Percentiles rank a stretch among this genome's conserved stretches.
Evolutionary conservation across 64 coral and sea anemone genomes (phyloP).

Genomic region (Pocillopora verrucosa): DNA sequence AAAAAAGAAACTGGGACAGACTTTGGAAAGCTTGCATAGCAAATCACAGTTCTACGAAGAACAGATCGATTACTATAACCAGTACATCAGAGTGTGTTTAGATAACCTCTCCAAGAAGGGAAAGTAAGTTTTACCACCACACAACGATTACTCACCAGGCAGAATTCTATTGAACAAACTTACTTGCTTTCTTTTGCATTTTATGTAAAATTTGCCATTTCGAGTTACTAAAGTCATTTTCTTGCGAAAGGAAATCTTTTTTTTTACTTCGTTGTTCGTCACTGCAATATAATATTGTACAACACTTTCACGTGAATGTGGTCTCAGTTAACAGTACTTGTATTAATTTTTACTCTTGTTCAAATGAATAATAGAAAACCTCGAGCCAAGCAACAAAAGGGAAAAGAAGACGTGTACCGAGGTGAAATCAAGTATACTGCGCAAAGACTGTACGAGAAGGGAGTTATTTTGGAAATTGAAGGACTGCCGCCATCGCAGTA

Average conservation of each 20-base stretch:
- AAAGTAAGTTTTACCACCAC: slow-evolving; percentile 66
- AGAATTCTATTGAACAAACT: too few relatives aligned
- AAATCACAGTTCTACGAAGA: slow-evolving; percentile 98
- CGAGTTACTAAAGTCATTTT: too few relatives aligned
- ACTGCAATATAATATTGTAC: too few relatives aligned
- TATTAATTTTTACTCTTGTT: background rate
- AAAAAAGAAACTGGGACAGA: slow-evolving; percentile 85
- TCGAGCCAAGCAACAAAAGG: slow-evolving; percentile 42
- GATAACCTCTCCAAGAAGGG: slow-evolving; percentile 93
- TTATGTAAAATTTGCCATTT: too few relatives aligned
- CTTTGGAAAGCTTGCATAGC: slow-evolving; percentile 84
- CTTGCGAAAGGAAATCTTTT: too few relatives aligned
- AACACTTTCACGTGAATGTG: too few relatives aligned
- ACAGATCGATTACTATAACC: slow-evolving; percentile 97
- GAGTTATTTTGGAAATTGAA: slow-evolving; percentile 95
- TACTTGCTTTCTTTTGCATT: too few relatives aligned
- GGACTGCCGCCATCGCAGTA: slow-evolving; percentile 91
- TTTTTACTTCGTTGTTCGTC: too few relatives aligned
- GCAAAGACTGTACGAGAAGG: slow-evolving; percentile 92
- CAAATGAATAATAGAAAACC: slow-evolving; percentile 28
- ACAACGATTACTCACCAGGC: background rate
- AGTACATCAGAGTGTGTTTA: slow-evolving; percentile 89
- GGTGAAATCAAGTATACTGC: slow-evolving; percentile 96
- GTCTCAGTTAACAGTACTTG: background rate
- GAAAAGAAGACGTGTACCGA: slow-evolving; percentile 79